Evolutionary conservation across 2,888 invertebrate genomes (phyloP).

Genomic region (Cordylochernes scorpioides): DNA sequence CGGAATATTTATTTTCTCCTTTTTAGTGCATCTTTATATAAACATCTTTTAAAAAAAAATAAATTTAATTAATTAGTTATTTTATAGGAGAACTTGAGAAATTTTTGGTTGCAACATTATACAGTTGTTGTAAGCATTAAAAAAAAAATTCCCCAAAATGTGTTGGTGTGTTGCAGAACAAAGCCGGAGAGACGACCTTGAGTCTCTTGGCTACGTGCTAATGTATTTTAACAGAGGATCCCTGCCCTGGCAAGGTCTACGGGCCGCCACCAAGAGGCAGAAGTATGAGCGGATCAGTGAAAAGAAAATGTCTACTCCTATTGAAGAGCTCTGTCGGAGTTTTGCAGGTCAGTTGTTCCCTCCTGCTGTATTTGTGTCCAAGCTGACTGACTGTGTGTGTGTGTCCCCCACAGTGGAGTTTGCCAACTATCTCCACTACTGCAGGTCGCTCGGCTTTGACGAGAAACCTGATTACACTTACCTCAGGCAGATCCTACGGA

Average conservation of each 20-base stretch:
- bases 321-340: conserved; percentile 44
- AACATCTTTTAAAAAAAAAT: no score
- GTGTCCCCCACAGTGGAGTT: conserved; percentile 42
- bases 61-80: no score
- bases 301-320: conserved; percentile 93
- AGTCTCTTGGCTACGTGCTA: conserved; percentile 92
- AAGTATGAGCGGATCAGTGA: conserved; percentile 99
- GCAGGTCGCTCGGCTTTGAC: conserved; percentile 82
- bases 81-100: no score
- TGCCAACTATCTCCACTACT: conserved; percentile 82
- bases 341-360: conserved; percentile 30
- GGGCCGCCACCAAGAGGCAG: conserved; percentile 94
- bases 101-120: no score
- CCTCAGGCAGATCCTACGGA: conserved; percentile 77
- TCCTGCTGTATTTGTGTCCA: no score
- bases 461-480: conserved; percentile 93
- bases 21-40: no score
- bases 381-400: no score
- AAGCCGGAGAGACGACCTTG: conserved; percentile 86
- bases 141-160: no score
- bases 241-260: conserved; percentile 95
- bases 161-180: conserved; percentile 37
- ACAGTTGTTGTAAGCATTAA: no score
- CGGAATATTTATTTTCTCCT: no score
- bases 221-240: conserved; percentile 99